Evolutionary conservation across 2,888 invertebrate genomes (phyloP).

Genomic region (Eumerus sabulonum): DNA sequence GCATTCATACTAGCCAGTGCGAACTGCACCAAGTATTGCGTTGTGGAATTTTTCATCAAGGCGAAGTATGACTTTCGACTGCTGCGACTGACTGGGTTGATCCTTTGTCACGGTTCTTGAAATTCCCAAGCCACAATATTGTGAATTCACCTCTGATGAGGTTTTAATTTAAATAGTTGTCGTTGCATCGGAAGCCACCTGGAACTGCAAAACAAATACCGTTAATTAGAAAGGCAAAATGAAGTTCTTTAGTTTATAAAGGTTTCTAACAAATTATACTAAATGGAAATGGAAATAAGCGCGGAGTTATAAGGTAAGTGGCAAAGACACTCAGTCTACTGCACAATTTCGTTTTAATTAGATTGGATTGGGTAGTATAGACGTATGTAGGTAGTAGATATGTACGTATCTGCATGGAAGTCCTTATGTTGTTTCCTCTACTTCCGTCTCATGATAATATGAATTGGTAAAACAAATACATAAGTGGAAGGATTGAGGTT

Average conservation of each 20-base stretch:
- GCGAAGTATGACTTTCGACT: background rate
- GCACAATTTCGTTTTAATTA: conserved; percentile 53
- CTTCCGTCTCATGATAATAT: no score
- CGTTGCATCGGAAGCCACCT: conserved; percentile 2
- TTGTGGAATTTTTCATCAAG: conserved; percentile 45
- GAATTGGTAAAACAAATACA: no score
- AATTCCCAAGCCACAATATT: conserved; percentile 32
- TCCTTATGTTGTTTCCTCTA: no score
- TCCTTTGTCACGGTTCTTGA: conserved; percentile 6
- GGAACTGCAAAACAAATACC: conserved; percentile 52
- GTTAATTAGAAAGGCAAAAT: conserved; percentile 49
- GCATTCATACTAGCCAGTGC: conserved; percentile 50
- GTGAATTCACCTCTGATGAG: conserved; percentile 46
- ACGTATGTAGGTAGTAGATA: no score
- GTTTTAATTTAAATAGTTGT: conserved; percentile 24
- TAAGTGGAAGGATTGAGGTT: no score
- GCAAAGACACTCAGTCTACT: conserved; percentile 11
- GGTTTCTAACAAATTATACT: conserved; percentile 3
- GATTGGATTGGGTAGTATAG: conserved; percentile 35
- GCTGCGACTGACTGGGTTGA: conserved; percentile 10
- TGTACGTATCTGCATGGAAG: no score
- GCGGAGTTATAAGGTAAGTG: background rate
- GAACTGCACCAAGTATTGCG: conserved; percentile 47
- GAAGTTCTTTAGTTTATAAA: conserved; percentile 2
- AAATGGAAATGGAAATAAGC: background rate